Evolutionary conservation across 1,140 invertebrate genomes (phyloP), one percentile per base, ranked within the genome.

Genomic region (Cotesia vestalis): DNA sequence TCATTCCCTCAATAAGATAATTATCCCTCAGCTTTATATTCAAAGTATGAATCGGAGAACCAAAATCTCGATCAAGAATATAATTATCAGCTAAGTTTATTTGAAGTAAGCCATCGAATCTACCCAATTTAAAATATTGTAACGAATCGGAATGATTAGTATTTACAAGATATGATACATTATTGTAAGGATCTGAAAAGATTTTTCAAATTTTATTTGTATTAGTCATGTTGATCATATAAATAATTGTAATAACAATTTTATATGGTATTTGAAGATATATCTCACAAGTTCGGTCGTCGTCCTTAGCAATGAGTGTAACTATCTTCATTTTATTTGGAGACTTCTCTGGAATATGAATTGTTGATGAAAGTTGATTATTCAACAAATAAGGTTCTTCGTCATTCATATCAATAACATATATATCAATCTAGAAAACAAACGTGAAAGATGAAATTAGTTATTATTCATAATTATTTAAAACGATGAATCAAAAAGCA

Each of bases 1-100:
- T 77, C 0, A 74, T 84, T 77, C 83, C 85, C 72, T 82, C 81
- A n/a, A 76, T 75, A n/a, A 82, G 79, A 75, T 85, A 88, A 80
- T 90, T 89, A 72, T 90, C 89, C 51, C 83, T 78, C 14, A 89
- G 71, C 17, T 79, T 86, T 35, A 89, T 78, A 77, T 87, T 85
- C 46, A 90, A 84, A 6, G 77, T 78, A 66, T 89, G 86, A 4
- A 52, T 73, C 0, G 83, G 77, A 4, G 82, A 80, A 5, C 84
- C 83, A 5, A 81, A 81, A 71, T 90, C 89, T 12, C 89, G 75
- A 76, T 90, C 89, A 8, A 90, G 79, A 1, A 79, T 77, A 27
- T 85, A 79, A 4, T 80, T 77, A 11, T 83, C 82, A 36, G 80
- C 79, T 71, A 86, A 85, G 69, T 87, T 74, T 4, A 89, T 86